Base-by-base conservation (phyloP, 2,113 vertebrate genomes). In the Jacana jacana region DNA sequence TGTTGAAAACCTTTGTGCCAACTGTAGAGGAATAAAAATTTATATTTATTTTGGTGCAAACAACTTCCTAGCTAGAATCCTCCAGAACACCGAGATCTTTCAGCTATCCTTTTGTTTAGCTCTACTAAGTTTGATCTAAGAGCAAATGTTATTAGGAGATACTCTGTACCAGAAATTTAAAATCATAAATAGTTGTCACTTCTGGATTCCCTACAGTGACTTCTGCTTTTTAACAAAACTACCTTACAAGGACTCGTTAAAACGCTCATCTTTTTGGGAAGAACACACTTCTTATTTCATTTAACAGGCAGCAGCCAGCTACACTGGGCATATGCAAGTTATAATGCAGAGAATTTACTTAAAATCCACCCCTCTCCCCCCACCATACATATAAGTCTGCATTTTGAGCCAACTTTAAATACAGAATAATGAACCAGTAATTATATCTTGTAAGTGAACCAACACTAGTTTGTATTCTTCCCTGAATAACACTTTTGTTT, bases 401-500 rank as follows among this genome's bases (percentile, higher is more conserved):
- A 93, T 85, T 95, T 83, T 46, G 81, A 96, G 87, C 78, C 93
- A 93, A 75, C 80, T 80, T 93, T 65, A 70, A 96, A 97, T 94
- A 95, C 95, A 95, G 80, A 85, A 94, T 87, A 87, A 72, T 5
- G 48, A 95, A 84, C 81, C 83, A 89, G 83, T 51, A 93, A 93
- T 90, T 91, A 81, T 91, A 83, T 72, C 68, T 88, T 80, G 61
- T 17, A 68, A 54, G 70, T 77, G 94, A 96, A 68, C 80, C 91
- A 95, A 93, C 81, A 65, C 83, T 81, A 60, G 71, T 68, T 77
- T 81, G 64, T 58, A 78, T 88, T 95, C 93, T 95, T 85, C 93
- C 96, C 92, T 95, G 83, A 97, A 97, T 83, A 85, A 91, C 58
- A 86, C n/a, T 80, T 92, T 52, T 52, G n/a, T 66, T 93, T 49